These are phyloP conservation scores for Typhlomys cinereus DNA, from an alignment of 2,113 vertebrate genomes.

Conservation along the genomic window DNA sequence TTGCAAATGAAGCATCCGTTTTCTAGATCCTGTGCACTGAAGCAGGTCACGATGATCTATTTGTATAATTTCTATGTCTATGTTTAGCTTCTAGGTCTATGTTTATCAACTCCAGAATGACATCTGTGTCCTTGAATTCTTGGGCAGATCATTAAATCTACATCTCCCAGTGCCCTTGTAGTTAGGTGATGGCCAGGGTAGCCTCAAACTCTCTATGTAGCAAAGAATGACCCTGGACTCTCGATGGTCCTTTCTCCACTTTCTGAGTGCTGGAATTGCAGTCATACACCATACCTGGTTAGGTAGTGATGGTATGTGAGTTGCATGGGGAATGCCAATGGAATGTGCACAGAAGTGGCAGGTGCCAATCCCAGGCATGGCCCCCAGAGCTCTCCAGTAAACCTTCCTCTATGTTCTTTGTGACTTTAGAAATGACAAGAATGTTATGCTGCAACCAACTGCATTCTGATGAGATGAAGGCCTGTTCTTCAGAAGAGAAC, in stretches of 20 bases:
- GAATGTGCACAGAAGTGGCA: neutral
- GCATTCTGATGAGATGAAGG: no score
- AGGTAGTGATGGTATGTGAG: neutral
- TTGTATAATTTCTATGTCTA: neutral
- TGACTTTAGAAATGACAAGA: neutral
- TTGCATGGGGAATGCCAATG: neutral
- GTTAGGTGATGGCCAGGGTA: neutral
- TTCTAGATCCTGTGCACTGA: neutral
- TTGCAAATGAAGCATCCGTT: conserved; percentile 9
- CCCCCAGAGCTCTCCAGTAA: neutral
- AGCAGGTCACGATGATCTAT: neutral
- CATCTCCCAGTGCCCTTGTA: neutral
- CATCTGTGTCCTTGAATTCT: neutral
- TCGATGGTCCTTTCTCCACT: no score
- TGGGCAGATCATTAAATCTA: neutral
- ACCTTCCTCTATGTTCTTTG: neutral
- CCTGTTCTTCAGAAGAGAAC: no score
- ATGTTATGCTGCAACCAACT: no score
- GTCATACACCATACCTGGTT: no score
- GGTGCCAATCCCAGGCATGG: neutral
- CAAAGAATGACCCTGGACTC: neutral
- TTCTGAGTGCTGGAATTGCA: neutral
- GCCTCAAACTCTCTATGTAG: neutral
- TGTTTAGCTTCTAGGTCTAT: neutral
- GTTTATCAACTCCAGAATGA: neutral